Conservation (phyloP, 2,888 invertebrate species). For the Branchinecta sandiegonensis region DNA sequence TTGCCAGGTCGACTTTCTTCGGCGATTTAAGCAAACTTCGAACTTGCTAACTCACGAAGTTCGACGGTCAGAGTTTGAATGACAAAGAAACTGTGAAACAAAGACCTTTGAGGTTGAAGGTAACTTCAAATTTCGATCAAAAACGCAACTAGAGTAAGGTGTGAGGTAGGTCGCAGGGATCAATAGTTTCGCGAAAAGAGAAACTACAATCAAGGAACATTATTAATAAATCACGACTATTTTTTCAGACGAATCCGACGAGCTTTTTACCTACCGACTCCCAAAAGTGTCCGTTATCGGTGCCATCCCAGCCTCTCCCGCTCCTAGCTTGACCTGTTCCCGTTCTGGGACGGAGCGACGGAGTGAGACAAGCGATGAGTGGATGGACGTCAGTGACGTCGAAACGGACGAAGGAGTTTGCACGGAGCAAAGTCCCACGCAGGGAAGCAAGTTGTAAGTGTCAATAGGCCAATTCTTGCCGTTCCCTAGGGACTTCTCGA, state of each 20-base stretch:
- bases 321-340: conserved; percentile 22
- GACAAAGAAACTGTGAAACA: too few species aligned
- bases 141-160: too few species aligned
- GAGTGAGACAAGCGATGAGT: conserved; percentile 47
- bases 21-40: too few species aligned
- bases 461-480: background rate
- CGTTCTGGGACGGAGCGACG: conserved; percentile 21
- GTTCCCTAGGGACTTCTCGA: too few species aligned
- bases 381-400: conserved; percentile 42
- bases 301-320: conserved; percentile 21
- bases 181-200: too few species aligned
- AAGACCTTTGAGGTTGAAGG: too few species aligned
- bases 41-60: too few species aligned
- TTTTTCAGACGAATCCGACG: background rate
- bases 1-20: too few species aligned
- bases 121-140: too few species aligned
- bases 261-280: background rate
- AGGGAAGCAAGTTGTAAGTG: conserved; percentile 10
- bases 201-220: too few species aligned
- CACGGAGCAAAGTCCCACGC: background rate
- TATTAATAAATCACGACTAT: background rate
- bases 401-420: conserved; percentile 20
- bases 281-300: background rate
- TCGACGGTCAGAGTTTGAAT: too few species aligned
- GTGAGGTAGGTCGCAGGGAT: too few species aligned